Evolutionary conservation across 35 echinoderm and acorn worm genomes (phyloP).

Genomic region (Anneissia japonica): DNA sequence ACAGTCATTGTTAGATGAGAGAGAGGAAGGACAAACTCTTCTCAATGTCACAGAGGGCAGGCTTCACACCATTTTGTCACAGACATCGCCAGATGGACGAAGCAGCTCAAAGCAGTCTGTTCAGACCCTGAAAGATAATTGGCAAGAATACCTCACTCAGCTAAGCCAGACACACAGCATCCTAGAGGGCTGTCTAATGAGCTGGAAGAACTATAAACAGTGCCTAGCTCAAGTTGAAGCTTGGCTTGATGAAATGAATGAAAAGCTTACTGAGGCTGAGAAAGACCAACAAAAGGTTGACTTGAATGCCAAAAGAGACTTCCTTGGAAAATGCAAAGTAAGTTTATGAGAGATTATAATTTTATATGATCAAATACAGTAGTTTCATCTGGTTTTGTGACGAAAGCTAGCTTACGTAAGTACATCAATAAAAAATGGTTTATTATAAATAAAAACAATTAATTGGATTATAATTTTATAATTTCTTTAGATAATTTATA

Average conservation of each 20-base stretch:
- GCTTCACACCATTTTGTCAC: slow-evolving; percentile 12
- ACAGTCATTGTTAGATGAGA: slow-evolving; percentile 25
- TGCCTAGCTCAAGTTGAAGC: slow-evolving; percentile 4
- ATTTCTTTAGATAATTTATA: no score
- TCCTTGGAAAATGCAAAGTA: slow-evolving; percentile 54
- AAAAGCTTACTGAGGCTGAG: slow-evolving; percentile 22
- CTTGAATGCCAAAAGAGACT: slow-evolving; percentile 26
- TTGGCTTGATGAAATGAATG: slow-evolving; percentile 38
- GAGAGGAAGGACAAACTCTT: slow-evolving; percentile 25
- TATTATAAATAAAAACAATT: neutral
- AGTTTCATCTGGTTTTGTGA: no score
- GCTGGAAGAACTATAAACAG: slow-evolving; percentile 46
- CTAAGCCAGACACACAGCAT: slow-evolving; percentile 26
- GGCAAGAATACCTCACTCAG: slow-evolving; percentile 36
- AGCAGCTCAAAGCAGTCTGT: slow-evolving; percentile 12
- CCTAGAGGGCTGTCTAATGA: slow-evolving; percentile 9
- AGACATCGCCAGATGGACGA: slow-evolving; percentile 41
- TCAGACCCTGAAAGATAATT: slow-evolving; percentile 31
- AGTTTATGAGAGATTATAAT: no score
- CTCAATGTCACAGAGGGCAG: slow-evolving; percentile 30
- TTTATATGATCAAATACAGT: no score
- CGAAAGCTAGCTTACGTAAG: no score
- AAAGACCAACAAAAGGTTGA: slow-evolving; percentile 16
- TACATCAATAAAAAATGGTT: no score
- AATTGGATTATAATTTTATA: neutral